Evolutionary conservation across 2,888 invertebrate species (phyloP), one percentile per base, ranked within the genome.

Genomic region (Mystacides longicornis): DNA sequence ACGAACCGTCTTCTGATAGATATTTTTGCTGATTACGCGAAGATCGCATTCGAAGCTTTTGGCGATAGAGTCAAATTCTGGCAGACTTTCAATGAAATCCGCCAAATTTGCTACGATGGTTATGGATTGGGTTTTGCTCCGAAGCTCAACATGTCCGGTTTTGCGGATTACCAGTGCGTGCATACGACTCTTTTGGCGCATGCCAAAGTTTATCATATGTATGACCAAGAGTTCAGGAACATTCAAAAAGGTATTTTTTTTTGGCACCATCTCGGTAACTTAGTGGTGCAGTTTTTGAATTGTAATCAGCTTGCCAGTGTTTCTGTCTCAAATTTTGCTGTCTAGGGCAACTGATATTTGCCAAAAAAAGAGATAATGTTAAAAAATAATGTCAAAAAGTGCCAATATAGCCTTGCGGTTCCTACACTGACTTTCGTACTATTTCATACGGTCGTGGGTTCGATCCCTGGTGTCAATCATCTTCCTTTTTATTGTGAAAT

Each of bases 1-100:
- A 74, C 80, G 20, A 85, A 84, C 65, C 78, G 80, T 0, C 59
- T 75, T 9, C 74, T 82, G 51, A 77, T 77, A 0, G 77, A 81
- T 31, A 81, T 81, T 66, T 86, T 82, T 64, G 73, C 70, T 9
- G 78, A 81, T 60, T 85, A 81, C 56, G 82, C 85, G 0, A 71
- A 71, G 63, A 70, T 84, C 23, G 65, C 69, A 0, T 79, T 80
- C 57, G 64, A 69, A 46, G 62, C 69, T n/a, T 79, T 80, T 51
- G 80, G 78, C 0, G 67, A 74, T 45, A 68, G 71, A 53, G 77
- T 81, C 0, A 69, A 72, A 31, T 63, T 65, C 42, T 86, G 85
- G 82, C 67, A 81, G 1, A 85, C 86, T 0, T 75, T 85, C 64
- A 86, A 86, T 67, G 85, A 86, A 66, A 83, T 84, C 0, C 64